phyloP scores from a whole-genome alignment of 2,888 invertebrate genomes.

The Galeopsomyia nigrocyanea region DNA sequence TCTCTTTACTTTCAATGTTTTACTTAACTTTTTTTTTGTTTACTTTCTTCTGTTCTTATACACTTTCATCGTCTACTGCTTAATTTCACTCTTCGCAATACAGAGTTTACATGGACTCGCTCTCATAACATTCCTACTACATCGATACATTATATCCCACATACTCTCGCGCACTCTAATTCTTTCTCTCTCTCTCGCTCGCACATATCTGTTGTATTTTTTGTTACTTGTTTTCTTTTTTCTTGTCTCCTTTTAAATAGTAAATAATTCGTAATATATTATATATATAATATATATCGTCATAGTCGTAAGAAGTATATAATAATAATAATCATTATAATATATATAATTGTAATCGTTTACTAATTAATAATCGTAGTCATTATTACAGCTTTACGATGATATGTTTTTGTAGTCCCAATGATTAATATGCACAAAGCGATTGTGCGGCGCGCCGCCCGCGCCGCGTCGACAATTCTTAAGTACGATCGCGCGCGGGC shows the following conservation, averaged over 20 bases:
- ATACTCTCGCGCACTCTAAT: neutral
- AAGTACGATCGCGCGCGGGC: conserved; percentile 52
- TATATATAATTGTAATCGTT: conserved; percentile 50
- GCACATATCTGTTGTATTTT: conserved; percentile 1
- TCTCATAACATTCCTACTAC: conserved; percentile 15
- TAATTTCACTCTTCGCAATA: conserved; percentile 38
- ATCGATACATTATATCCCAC: conserved; percentile 18
- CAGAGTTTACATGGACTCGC: conserved; percentile 25
- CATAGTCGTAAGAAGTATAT: conserved; percentile 49
- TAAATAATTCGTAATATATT: conserved; percentile 50
- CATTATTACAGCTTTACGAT: conserved; percentile 61
- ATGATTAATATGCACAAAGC: conserved; percentile 69
- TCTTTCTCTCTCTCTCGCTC: neutral
- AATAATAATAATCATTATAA: conserved; percentile 48
- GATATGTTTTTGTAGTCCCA: conserved; percentile 70
- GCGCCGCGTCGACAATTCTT: conserved; percentile 41
- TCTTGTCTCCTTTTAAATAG: conserved; percentile 33
- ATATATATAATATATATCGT: conserved; percentile 49
- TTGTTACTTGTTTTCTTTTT: neutral
- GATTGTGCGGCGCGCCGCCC: conserved; percentile 64
- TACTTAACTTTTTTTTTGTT: conserved; percentile 43
- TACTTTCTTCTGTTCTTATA: conserved; percentile 31
- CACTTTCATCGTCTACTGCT: conserved; percentile 1
- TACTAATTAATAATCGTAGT: conserved; percentile 57
- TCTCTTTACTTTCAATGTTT: conserved; percentile 23